These are phyloP conservation scores for Caenorhabditis elegans DNA, from an alignment of 1,140 invertebrate species.

Conservation along the genomic window WBcel235 BX284606.5:11179501-11180000, in stretches of 20 bases:
- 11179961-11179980: constrained; percentile 51
- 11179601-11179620: too few species aligned
- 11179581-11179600: too few species aligned
- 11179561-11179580: too few species aligned
- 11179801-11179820: constrained; percentile 33
- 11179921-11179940: not conserved
- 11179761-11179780: not conserved
- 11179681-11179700: too few species aligned
- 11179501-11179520: not conserved
- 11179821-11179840: constrained; percentile 6
- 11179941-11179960: constrained; percentile 30
- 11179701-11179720: too few species aligned
- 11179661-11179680: too few species aligned
- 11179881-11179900: not conserved
- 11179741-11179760: constrained; percentile 24
- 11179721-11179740: too few species aligned
- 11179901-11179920: not conserved
- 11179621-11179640: too few species aligned
- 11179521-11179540: not conserved
- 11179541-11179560: too few species aligned
- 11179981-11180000: not conserved
- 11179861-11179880: constrained; percentile 41
- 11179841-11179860: not conserved
- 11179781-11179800: not conserved
- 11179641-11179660: too few species aligned